A percentile compares a stretch with the other conserved stretches of the same genome.
Evolutionary conservation across 2,888 invertebrate species (phyloP).

Genomic region (Eudemis profundana): DNA sequence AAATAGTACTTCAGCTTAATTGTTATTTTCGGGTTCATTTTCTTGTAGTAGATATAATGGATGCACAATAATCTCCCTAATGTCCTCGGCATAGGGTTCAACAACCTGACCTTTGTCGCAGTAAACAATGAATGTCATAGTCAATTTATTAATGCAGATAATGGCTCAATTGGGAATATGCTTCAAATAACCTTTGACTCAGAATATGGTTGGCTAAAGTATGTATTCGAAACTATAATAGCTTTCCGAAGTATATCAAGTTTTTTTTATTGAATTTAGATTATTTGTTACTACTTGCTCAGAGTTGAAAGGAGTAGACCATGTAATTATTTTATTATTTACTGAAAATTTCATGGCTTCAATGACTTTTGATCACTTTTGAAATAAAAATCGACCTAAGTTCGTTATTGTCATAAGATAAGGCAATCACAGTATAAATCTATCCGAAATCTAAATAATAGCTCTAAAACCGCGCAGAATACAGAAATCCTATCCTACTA

Average conservation of each 20-base stretch:
- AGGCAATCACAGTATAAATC: too few species aligned
- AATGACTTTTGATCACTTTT: too few species aligned
- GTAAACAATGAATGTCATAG: slow-evolving; percentile 42
- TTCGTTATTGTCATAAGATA: too few species aligned
- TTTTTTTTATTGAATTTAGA: not conserved
- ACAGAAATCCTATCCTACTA: too few species aligned
- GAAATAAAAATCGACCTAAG: too few species aligned
- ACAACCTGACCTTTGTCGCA: slow-evolving; percentile 37
- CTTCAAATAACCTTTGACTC: slow-evolving; percentile 33
- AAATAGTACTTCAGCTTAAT: slow-evolving; percentile 1
- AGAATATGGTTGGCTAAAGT: slow-evolving; percentile 17
- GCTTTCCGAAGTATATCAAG: not conserved
- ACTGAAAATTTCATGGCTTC: too few species aligned
- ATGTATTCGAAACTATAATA: slow-evolving; percentile 17
- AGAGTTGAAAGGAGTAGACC: too few species aligned
- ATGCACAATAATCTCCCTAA: slow-evolving; percentile 39
- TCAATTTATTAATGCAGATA: slow-evolving; percentile 43
- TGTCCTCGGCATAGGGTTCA: slow-evolving; percentile 39
- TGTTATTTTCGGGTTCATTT: slow-evolving; percentile 2
- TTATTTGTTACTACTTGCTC: not conserved
- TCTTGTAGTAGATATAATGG: slow-evolving; percentile 30
- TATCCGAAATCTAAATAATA: too few species aligned
- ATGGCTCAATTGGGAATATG: slow-evolving; percentile 41
- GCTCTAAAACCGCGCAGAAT: too few species aligned
- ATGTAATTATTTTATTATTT: too few species aligned